These are phyloP conservation scores for Nysson spinosus DNA, from an alignment of 2,888 invertebrate species.

Conservation along the genomic window DNA sequence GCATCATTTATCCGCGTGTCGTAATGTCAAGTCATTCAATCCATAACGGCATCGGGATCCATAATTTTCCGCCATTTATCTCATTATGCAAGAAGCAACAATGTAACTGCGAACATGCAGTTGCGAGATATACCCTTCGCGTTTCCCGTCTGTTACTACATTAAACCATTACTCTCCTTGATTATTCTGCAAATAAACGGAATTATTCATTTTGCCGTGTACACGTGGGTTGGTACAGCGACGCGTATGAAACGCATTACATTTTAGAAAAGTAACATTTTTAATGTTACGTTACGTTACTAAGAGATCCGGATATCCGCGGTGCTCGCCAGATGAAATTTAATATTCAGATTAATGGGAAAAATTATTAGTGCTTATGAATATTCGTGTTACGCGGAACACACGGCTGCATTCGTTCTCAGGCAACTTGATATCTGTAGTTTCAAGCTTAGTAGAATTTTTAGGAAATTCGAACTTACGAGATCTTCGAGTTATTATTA, in stretches of 20 bases:
- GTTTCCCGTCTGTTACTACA: background rate
- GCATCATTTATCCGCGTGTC: conserved; percentile 11
- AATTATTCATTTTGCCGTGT: conserved; percentile 10
- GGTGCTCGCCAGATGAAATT: too few species aligned
- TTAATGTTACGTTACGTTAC: too few species aligned
- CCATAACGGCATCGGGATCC: conserved; percentile 8
- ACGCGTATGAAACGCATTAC: background rate
- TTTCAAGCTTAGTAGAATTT: too few species aligned
- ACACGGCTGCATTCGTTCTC: too few species aligned
- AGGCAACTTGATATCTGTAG: too few species aligned
- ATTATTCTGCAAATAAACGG: conserved; percentile 5
- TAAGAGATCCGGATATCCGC: too few species aligned
- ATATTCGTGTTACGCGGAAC: too few species aligned
- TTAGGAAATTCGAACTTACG: too few species aligned
- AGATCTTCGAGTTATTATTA: too few species aligned
- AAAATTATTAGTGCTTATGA: too few species aligned
- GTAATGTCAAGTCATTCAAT: conserved; percentile 10
- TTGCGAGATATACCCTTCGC: conserved; percentile 2
- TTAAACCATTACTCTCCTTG: conserved; percentile 12
- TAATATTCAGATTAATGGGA: too few species aligned
- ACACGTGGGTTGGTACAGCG: background rate
- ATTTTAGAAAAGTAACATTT: too few species aligned
- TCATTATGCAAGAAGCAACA: conserved; percentile 29
- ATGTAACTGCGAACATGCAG: conserved; percentile 19
- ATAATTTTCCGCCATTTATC: conserved; percentile 29